Conservation (phyloP, 2,797 vertebrate species). For the Phrynocephalus guinanensis region DNA sequence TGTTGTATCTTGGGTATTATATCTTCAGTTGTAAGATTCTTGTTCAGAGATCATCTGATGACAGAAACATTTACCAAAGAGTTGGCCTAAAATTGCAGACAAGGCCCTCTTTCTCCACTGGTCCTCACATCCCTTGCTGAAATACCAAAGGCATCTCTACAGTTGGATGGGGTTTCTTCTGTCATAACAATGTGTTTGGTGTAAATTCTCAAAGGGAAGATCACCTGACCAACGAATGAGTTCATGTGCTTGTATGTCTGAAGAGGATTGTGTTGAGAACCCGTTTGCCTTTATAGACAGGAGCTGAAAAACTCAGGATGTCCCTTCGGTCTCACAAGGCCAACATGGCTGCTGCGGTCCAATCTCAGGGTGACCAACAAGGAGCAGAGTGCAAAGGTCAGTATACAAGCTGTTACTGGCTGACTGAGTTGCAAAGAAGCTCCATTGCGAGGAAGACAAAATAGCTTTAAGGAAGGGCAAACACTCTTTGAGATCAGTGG, state of each 20-base stretch:
- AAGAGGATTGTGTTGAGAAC: neutral
- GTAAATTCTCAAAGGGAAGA: neutral
- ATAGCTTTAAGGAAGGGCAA: neutral
- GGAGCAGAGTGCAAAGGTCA: slow-evolving; percentile 1
- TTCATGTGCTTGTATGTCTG: neutral
- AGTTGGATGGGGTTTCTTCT: neutral
- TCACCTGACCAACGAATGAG: neutral
- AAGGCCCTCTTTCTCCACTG: neutral
- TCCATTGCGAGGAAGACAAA: neutral
- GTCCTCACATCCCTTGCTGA: neutral
- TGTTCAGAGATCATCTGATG: neutral
- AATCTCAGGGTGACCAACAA: neutral
- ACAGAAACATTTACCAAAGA: neutral
- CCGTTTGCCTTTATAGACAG: slow-evolving; percentile 58
- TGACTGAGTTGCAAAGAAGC: neutral
- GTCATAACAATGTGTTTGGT: neutral
- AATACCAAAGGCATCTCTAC: neutral
- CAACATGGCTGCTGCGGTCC: neutral
- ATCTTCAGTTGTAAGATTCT: neutral
- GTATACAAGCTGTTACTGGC: neutral
- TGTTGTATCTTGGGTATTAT: neutral
- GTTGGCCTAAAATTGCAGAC: neutral
- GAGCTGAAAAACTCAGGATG: slow-evolving; percentile 16
- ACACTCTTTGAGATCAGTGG: too few species aligned
- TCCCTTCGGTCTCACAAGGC: slow-evolving; percentile 26